Percentiles rank a stretch among this genome's conserved stretches.
These are phyloP conservation scores for Leucoraja erinaceus DNA, from an alignment of 2,113 vertebrate genomes.

Conservation along the genomic window DNA sequence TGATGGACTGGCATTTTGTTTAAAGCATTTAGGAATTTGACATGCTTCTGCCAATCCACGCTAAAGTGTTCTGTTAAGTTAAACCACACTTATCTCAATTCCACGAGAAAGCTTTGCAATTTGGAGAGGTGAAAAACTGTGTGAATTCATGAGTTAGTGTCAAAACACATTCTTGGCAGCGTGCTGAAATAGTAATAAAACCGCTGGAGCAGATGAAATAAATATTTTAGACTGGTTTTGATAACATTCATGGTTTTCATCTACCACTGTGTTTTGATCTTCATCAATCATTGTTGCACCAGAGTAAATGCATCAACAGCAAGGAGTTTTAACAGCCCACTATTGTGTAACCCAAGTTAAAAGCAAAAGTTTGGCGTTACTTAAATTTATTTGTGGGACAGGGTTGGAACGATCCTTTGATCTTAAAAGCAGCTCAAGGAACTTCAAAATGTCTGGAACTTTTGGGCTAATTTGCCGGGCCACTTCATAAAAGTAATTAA, in stretches of 20 bases:
- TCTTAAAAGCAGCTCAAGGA: not conserved
- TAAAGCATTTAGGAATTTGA: not conserved
- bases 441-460: not conserved
- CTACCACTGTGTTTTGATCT: constrained; percentile 53
- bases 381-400: not conserved
- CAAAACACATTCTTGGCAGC: constrained; percentile 67
- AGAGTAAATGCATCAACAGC: constrained; percentile 46
- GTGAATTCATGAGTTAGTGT: constrained; percentile 60
- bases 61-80: not conserved
- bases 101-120: too few relatives aligned
- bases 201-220: constrained; percentile 64
- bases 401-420: not conserved
- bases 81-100: not conserved
- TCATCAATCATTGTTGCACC: constrained; percentile 64
- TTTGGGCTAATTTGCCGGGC: not conserved
- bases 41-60: not conserved
- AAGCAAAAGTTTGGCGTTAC: not conserved
- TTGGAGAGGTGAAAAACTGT: constrained; percentile 39
- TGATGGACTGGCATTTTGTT: not conserved
- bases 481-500: not conserved
- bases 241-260: constrained; percentile 61
- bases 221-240: constrained; percentile 70
- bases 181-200: constrained; percentile 69
- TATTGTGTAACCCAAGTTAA: constrained; percentile 41
- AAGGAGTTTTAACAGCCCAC: constrained; percentile 59